These are phyloP conservation scores for Mionectes macconnelli DNA, from an alignment of 2,113 vertebrate genomes.

Conservation along the genomic window DNA sequence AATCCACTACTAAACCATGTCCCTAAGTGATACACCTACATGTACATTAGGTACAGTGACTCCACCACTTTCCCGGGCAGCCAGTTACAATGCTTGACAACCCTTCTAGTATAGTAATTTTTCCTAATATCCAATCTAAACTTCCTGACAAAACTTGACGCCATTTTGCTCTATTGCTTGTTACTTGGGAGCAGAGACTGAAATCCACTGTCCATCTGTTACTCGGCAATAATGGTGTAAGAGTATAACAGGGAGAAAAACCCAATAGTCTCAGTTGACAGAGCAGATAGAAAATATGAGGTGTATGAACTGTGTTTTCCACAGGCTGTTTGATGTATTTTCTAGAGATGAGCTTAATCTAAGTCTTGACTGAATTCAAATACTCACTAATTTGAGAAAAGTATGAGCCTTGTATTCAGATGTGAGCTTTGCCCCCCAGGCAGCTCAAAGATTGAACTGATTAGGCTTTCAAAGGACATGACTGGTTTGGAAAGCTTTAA, in stretches of 20 bases:
- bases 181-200: background rate
- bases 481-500: background rate
- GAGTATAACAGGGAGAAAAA: background rate
- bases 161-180: background rate
- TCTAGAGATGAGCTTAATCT: conserved; percentile 44
- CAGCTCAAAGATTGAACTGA: conserved; percentile 31
- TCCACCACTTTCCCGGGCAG: background rate
- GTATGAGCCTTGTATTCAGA: conserved; percentile 55
- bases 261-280: background rate
- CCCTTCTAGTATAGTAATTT: background rate
- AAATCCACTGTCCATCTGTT: background rate
- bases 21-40: background rate
- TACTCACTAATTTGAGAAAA: conserved; percentile 59
- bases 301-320: conserved; percentile 30
- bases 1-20: background rate
- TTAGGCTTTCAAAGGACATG: conserved; percentile 35
- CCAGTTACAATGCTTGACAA: background rate
- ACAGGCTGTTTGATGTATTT: conserved; percentile 31
- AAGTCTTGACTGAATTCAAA: conserved; percentile 30
- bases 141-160: background rate
- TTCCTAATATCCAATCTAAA: background rate
- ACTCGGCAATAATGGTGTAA: background rate
- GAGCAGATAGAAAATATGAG: background rate
- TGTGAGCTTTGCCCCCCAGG: conserved; percentile 50
- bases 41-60: accelerated